These are phyloP conservation scores for Harmothoe impar DNA, from an alignment of 2,888 invertebrate genomes.

Conservation along the genomic window DNA sequence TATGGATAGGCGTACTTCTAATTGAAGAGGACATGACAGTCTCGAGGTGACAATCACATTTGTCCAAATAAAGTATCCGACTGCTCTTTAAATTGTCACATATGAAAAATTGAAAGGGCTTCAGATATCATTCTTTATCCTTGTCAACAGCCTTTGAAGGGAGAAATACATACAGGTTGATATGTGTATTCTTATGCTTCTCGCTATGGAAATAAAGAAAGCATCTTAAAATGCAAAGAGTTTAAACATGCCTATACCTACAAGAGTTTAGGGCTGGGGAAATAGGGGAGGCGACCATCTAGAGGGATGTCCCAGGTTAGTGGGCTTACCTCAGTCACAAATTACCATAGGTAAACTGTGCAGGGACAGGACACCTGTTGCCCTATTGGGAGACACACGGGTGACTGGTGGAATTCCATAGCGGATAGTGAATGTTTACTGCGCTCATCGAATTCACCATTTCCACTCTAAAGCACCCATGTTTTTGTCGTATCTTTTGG, in stretches of 20 bases:
- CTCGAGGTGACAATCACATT: no score
- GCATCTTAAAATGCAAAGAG: neutral
- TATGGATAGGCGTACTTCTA: neutral
- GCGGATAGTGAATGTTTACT: neutral
- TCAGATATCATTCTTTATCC: no score
- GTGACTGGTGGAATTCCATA: slow-evolving; percentile 39
- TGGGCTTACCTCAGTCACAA: slow-evolving; percentile 16
- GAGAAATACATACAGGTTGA: no score
- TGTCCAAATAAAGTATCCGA: no score
- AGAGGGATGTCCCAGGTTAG: neutral
- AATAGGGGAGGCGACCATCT: neutral
- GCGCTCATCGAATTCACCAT: neutral
- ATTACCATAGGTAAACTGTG: slow-evolving; percentile 51
- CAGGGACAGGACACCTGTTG: slow-evolving; percentile 15
- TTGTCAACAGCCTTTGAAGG: no score
- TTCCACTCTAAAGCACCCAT: neutral
- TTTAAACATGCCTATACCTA: neutral
- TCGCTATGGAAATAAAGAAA: neutral
- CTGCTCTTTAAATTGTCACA: no score
- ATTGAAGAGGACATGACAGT: no score
- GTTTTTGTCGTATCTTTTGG: neutral
- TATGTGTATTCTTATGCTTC: neutral
- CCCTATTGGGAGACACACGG: neutral
- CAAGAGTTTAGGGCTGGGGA: neutral
- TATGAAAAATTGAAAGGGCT: no score